Evolutionary conservation across 2,797 vertebrate genomes (phyloP).

Genomic region (Acestrorhynchus altus): DNA sequence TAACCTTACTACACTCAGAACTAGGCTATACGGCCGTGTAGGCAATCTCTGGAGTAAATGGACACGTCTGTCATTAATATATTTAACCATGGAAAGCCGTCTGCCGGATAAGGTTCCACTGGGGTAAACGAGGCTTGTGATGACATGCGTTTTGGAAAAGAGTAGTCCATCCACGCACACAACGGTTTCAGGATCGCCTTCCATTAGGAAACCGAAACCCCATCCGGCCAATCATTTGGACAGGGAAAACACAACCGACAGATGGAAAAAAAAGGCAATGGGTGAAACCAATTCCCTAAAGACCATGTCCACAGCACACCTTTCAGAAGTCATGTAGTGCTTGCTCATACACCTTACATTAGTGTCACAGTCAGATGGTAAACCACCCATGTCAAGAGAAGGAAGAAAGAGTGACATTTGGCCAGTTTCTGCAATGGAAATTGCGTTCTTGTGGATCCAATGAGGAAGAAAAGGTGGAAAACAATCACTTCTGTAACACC

Average conservation of each 20-base stretch:
- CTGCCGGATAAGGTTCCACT: constrained; percentile 52
- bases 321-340: constrained; percentile 13
- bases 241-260: constrained; percentile 25
- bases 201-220: constrained; percentile 42
- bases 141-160: constrained; percentile 46
- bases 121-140: constrained; percentile 38
- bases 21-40: constrained; percentile 9
- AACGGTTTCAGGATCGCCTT: constrained; percentile 48
- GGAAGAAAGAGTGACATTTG: background rate
- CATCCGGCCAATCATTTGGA: constrained; percentile 20
- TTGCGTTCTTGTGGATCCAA: background rate
- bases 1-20: constrained; percentile 1
- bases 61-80: constrained; percentile 62
- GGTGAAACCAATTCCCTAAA: constrained; percentile 16
- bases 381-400: background rate
- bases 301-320: background rate
- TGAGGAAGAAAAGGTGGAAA: background rate
- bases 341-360: background rate
- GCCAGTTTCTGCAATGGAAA: background rate
- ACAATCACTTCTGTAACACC: background rate
- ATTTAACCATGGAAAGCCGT: constrained; percentile 62
- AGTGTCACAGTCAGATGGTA: background rate
- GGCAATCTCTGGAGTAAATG: constrained; percentile 47
- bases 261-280: constrained; percentile 6
- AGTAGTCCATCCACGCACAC: constrained; percentile 27